Conservation (phyloP, 2,888 invertebrate genomes). For the Leucoptera coffeella region DNA sequence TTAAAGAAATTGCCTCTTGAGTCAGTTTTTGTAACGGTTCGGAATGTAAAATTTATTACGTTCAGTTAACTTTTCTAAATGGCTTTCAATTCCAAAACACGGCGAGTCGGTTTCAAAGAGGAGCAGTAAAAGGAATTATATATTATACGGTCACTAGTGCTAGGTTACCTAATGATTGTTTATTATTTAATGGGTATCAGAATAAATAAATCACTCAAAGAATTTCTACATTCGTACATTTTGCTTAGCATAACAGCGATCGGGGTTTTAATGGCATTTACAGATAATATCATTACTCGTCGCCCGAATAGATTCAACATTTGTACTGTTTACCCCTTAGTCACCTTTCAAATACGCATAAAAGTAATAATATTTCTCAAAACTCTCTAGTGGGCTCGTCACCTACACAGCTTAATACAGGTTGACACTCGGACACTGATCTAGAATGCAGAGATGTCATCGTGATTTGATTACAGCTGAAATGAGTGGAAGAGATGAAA, state of each 20-base stretch:
- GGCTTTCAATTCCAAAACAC: slow-evolving; percentile 26
- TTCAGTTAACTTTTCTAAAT: slow-evolving; percentile 27
- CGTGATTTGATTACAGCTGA: too few relatives aligned
- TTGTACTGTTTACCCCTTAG: slow-evolving; percentile 28
- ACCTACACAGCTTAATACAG: too few relatives aligned
- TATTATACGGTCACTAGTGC: too few relatives aligned
- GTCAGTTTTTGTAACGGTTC: slow-evolving; percentile 22
- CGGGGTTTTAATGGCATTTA: slow-evolving; percentile 32
- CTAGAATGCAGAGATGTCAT: too few relatives aligned
- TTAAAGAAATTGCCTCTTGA: slow-evolving; percentile 10
- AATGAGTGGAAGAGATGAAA: too few relatives aligned
- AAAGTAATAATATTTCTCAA: too few relatives aligned
- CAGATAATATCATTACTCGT: too few relatives aligned
- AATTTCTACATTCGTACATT: slow-evolving; percentile 13
- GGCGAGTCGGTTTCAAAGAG: slow-evolving; percentile 14
- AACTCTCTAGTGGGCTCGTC: too few relatives aligned
- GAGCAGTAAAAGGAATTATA: slow-evolving; percentile 7
- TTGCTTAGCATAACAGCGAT: slow-evolving; percentile 25
- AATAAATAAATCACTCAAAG: slow-evolving; percentile 8
- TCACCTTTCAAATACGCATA: slow-evolving; percentile 20
- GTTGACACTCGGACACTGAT: too few relatives aligned
- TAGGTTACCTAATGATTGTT: too few relatives aligned
- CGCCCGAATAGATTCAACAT: too few relatives aligned
- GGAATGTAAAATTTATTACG: slow-evolving; percentile 33
- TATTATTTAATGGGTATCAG: too few relatives aligned